Evolutionary conservation across 2,113 vertebrate genomes (phyloP).

Genomic region (Cervus canadensis): DNA sequence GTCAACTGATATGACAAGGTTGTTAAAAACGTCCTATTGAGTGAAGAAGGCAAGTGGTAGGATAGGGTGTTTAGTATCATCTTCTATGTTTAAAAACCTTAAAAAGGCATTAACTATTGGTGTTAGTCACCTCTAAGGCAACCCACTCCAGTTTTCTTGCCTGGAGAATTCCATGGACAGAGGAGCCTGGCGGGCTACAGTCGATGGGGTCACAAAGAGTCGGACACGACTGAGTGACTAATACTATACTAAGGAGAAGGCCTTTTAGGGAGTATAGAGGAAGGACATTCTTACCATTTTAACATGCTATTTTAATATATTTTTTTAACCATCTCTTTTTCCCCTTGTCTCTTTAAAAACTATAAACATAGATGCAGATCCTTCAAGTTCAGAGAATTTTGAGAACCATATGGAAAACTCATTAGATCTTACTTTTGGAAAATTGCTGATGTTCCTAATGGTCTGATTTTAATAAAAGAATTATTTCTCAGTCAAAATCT

Average conservation of each 20-base stretch:
- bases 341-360: neutral
- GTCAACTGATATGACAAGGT: neutral
- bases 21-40: neutral
- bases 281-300: slow-evolving; percentile 2
- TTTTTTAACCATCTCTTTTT: neutral
- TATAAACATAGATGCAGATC: neutral
- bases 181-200: no score
- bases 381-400: slow-evolving; percentile 30
- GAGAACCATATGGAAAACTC: neutral
- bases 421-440: slow-evolving; percentile 12
- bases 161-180: no score
- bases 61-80: neutral
- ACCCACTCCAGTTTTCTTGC: no score
- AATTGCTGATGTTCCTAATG: neutral
- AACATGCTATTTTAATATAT: neutral
- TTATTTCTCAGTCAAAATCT: neutral
- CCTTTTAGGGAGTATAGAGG: neutral
- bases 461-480: neutral
- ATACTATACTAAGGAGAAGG: neutral
- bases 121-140: neutral
- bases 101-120: neutral
- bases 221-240: no score
- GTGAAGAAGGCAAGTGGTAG: neutral
- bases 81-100: neutral
- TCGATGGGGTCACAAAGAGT: no score